Conservation (phyloP, 1,140 invertebrate species). For the Leptestheria dahalacensis region DNA sequence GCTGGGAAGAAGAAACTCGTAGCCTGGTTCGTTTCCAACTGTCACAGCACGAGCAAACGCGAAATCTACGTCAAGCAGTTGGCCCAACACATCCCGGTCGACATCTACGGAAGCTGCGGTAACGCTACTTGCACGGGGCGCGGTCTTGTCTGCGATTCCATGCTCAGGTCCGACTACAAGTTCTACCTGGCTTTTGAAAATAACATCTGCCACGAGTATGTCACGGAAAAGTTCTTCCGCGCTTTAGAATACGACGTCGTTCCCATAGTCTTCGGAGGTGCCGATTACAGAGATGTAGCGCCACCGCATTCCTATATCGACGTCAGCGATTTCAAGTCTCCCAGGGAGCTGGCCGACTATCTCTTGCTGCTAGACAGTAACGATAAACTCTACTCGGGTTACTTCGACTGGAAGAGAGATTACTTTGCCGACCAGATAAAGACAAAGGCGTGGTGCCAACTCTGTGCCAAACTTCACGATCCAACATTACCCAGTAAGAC, state of each 20-base stretch:
- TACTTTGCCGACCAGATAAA: constrained; percentile 18
- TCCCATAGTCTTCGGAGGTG: constrained; percentile 50
- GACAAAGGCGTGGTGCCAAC: constrained; percentile 20
- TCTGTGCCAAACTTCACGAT: constrained; percentile 22
- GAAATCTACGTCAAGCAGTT: constrained; percentile 28
- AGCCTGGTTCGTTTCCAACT: constrained; percentile 26
- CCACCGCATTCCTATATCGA: constrained; percentile 49
- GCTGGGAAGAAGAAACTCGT: constrained; percentile 13
- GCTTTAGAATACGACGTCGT: constrained; percentile 31
- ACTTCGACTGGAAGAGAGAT: constrained; percentile 25
- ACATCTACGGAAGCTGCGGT: constrained; percentile 34
- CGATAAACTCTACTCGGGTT: constrained; percentile 22
- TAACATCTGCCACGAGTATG: constrained; percentile 28
- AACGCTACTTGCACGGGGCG: background rate
- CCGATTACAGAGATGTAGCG: constrained; percentile 36
- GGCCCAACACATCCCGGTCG: constrained; percentile 30
- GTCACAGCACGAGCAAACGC: constrained; percentile 26
- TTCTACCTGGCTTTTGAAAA: constrained; percentile 39
- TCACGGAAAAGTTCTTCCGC: constrained; percentile 26
- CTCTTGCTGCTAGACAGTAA: constrained; percentile 31
- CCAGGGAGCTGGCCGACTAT: constrained; percentile 34
- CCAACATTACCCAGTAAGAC: background rate
- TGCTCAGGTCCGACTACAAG: constrained; percentile 25
- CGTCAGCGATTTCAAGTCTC: constrained; percentile 34
- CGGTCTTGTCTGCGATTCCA: background rate